Conservation (phyloP, 2,797 vertebrate species). For the Calcarius lapponicus region DNA sequence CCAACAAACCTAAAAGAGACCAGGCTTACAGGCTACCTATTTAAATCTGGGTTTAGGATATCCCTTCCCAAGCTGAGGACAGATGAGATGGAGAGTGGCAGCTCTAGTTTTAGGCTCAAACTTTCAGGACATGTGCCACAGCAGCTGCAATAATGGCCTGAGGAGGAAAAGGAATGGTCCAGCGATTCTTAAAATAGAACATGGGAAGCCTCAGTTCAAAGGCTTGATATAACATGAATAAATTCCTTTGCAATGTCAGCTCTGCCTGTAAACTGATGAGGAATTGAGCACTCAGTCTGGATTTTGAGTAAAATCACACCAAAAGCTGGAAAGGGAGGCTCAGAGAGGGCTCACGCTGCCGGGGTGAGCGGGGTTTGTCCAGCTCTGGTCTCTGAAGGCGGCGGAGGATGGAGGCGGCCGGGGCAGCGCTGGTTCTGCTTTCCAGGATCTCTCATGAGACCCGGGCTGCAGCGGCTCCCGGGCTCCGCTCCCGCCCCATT, state of each 20-base stretch:
- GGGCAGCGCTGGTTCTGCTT: background rate
- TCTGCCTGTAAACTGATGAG: background rate
- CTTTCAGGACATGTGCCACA: background rate
- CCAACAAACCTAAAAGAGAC: background rate
- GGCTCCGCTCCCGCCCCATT: background rate
- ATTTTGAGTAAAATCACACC: rapidly evolving
- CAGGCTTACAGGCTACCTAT: background rate
- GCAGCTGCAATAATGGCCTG: slow-evolving; percentile 28
- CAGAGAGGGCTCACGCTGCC: rapidly evolving
- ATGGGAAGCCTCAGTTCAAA: background rate
- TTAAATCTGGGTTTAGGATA: background rate
- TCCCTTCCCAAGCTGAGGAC: background rate
- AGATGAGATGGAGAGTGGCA: background rate
- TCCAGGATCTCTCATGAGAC: rapidly evolving
- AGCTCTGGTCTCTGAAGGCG: rapidly evolving
- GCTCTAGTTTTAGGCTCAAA: background rate
- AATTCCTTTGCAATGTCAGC: background rate
- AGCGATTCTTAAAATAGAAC: background rate
- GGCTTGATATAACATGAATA: rapidly evolving
- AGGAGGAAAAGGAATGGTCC: background rate
- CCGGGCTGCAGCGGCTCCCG: too few relatives aligned
- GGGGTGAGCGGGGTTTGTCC: rapidly evolving
- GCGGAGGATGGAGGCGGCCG: rapidly evolving
- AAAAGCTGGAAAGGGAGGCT: background rate
- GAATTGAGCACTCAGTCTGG: background rate